Evolutionary conservation across 1,140 invertebrate genomes (phyloP).

Genomic region (Protaetia brevitarsis): DNA sequence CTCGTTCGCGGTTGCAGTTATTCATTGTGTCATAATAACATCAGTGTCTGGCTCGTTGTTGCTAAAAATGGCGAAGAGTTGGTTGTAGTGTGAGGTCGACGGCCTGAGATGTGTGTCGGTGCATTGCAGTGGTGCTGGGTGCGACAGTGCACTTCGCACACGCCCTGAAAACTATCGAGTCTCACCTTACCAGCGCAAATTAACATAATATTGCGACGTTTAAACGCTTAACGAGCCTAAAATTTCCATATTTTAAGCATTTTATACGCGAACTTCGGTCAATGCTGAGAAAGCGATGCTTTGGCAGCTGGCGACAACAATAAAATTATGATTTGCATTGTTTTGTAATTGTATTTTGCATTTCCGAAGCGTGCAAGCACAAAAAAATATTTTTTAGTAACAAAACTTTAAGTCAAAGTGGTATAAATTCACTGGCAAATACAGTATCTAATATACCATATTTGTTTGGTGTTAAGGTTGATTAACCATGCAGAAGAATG

Average conservation of each 20-base stretch:
- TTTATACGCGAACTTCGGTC: too few species aligned
- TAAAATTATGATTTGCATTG: too few species aligned
- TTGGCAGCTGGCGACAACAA: too few species aligned
- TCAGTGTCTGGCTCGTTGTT: constrained; percentile 15
- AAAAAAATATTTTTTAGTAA: too few species aligned
- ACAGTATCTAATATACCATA: too few species aligned
- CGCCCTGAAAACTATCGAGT: constrained; percentile 13
- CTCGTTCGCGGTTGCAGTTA: neutral
- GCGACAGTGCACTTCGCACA: constrained; percentile 15
- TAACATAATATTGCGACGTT: constrained; percentile 5
- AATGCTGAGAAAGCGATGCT: too few species aligned
- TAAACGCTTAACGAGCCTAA: neutral
- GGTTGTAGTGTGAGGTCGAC: neutral
- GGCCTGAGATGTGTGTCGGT: constrained; percentile 21
- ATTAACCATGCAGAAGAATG: too few species aligned
- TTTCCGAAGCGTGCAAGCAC: too few species aligned
- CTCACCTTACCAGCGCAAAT: constrained; percentile 1
- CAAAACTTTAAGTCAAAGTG: too few species aligned
- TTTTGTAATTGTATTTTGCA: too few species aligned
- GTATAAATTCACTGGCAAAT: too few species aligned
- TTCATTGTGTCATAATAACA: constrained; percentile 12
- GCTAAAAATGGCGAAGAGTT: constrained; percentile 22
- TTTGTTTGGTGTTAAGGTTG: too few species aligned
- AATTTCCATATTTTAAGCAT: neutral
- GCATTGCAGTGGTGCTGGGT: constrained; percentile 18